phyloP scores from a whole-genome alignment of 2,888 invertebrate genomes.

The Melanostoma mellinum region DNA sequence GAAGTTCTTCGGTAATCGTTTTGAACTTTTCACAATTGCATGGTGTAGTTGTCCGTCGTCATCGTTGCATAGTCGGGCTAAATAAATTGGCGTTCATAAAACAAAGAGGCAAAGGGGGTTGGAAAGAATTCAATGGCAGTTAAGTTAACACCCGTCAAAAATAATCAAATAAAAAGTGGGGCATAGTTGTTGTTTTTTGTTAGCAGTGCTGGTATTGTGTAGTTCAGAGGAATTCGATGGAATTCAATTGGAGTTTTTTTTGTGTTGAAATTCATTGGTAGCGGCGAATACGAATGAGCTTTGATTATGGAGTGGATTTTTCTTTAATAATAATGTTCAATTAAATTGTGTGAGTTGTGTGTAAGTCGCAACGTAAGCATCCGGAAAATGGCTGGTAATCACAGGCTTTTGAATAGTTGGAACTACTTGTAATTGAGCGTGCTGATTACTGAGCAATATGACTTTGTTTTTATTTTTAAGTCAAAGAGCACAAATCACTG shows the following conservation, averaged over 20 bases:
- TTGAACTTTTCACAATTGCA: slow-evolving; percentile 62
- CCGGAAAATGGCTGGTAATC: slow-evolving; percentile 28
- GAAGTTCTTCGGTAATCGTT: slow-evolving; percentile 67
- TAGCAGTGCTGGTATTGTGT: neutral
- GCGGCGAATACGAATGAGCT: slow-evolving; percentile 41
- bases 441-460: too few species aligned
- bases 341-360: slow-evolving; percentile 28
- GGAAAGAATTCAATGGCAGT: slow-evolving; percentile 39
- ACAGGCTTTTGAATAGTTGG: too few species aligned
- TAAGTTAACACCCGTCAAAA: slow-evolving; percentile 69
- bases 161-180: slow-evolving; percentile 58
- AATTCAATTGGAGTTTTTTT: slow-evolving; percentile 59
- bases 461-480: too few species aligned
- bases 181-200: slow-evolving; percentile 11
- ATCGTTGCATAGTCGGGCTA: neutral
- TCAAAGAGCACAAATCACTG: too few species aligned
- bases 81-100: slow-evolving; percentile 58
- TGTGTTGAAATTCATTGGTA: slow-evolving; percentile 29
- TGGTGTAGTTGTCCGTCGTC: slow-evolving; percentile 9
- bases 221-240: slow-evolving; percentile 24
- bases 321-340: slow-evolving; percentile 33
- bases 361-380: slow-evolving; percentile 22
- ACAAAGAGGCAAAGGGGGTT: slow-evolving; percentile 9
- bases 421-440: too few species aligned
- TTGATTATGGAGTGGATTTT: slow-evolving; percentile 39